Conservation (phyloP, 2,797 vertebrate species). For the Sebastiscus tertius region DNA sequence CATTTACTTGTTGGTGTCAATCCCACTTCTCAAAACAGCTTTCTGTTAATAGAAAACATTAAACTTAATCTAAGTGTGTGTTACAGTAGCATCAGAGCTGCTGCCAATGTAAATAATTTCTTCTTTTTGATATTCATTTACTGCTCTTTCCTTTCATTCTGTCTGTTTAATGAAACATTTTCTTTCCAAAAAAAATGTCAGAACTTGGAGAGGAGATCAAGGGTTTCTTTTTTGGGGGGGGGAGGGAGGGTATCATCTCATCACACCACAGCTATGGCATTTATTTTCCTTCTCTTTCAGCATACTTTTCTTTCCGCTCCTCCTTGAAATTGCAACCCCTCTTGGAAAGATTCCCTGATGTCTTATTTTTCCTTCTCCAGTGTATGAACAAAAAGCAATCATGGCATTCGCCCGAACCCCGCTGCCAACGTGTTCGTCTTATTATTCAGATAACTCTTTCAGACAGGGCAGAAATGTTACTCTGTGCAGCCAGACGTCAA, state of each 20-base stretch:
- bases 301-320: constrained; percentile 49
- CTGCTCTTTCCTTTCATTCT: constrained; percentile 8
- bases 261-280: constrained; percentile 53
- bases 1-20: background rate
- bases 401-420: background rate
- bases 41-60: background rate
- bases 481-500: background rate
- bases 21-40: constrained; percentile 7
- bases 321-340: constrained; percentile 53
- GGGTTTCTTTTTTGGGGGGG: background rate
- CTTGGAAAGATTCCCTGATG: constrained; percentile 49
- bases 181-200: constrained; percentile 36
- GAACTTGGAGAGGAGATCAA: constrained; percentile 53
- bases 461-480: constrained; percentile 18
- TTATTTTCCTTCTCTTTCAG: constrained; percentile 60
- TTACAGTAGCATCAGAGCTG: constrained; percentile 32
- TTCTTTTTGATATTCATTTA: background rate
- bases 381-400: constrained; percentile 28
- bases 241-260: constrained; percentile 43
- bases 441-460: constrained; percentile 16
- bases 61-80: background rate
- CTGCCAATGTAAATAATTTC: constrained; percentile 14
- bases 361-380: constrained; percentile 40
- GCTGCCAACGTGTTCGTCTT: constrained; percentile 25
- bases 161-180: constrained; percentile 43